A percentile compares a stretch with the other conserved stretches of the same genome.
Evolutionary conservation across 2,797 vertebrate genomes (phyloP).

Genomic region (Toxotes lorentzi): DNA sequence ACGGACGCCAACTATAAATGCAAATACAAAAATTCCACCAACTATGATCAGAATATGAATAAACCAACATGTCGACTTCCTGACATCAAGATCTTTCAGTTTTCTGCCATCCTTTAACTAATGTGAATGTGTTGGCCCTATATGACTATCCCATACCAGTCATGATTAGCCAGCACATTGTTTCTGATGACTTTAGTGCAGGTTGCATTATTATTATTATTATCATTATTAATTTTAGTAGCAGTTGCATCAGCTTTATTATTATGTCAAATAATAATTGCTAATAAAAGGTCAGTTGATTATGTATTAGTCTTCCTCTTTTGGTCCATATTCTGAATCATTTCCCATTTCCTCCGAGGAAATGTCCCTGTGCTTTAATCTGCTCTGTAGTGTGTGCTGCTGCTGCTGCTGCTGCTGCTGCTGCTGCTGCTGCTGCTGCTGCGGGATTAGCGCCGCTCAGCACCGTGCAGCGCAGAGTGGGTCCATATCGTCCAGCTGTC

Average conservation of each 20-base stretch:
- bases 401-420: conserved; percentile 1
- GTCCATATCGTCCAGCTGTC: conserved; percentile 76
- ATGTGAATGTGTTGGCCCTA: background rate
- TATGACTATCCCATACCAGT: too few relatives aligned
- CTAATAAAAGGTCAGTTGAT: background rate
- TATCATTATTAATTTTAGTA: background rate
- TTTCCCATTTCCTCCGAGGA: conserved; percentile 32
- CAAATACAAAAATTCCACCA: background rate
- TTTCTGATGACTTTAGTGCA: background rate
- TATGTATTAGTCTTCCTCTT: background rate
- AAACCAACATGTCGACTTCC: background rate
- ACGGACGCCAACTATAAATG: background rate
- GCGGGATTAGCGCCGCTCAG: conserved; percentile 68
- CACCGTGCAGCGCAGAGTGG: conserved; percentile 22
- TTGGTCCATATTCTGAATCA: conserved; percentile 25
- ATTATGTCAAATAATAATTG: background rate
- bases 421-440: conserved; percentile 43
- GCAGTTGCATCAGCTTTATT: too few relatives aligned
- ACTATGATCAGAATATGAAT: background rate
- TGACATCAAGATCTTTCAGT: background rate
- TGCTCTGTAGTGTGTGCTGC: conserved; percentile 37
- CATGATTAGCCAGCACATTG: conserved; percentile 3
- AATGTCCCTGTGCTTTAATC: conserved; percentile 50
- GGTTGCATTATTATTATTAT: background rate
- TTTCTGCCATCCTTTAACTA: background rate